Evolutionary conservation across 1,140 invertebrate species (phyloP), one percentile per base, ranked within the genome.

Genomic region (Drosophila azteca): DNA sequence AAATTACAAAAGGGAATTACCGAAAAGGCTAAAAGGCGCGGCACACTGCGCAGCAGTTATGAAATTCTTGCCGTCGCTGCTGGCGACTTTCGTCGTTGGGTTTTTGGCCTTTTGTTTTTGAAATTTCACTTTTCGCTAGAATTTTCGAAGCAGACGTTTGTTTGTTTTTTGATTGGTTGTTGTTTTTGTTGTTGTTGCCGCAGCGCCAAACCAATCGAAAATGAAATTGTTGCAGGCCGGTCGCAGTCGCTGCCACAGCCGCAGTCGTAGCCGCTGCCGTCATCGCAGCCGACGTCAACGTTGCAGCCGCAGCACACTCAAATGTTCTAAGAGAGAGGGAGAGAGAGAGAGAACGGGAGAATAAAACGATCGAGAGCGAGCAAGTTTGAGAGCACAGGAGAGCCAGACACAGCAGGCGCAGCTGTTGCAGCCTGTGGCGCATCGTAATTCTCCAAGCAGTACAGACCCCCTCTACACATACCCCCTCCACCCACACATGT

Each of bases 41-140:
- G 48, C 68, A 35, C 53, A 26, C 48, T 44, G 69, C 35, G 50
- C 52, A 53, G 70, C 49, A 62, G 61, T 74, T 74, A 74, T 74
- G 71, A 74, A 74, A 74, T 74, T 74, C 70, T 74, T 72, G 44
- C 50, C 50, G 26, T 9, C 54, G 26, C 22, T 20, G 46, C 43
- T 45, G 24, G 54, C n/a, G 15, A 2, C 54, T 45, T 22, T 15
- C 6, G 17, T 24, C 48, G 8, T 64, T 31, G 50, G 45, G 45
- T 43, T 50, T 51, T 73, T 55, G 29, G 50, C 9, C 61, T 50
- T 51, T 44, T 31, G 13, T 29, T n/a, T 65, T 31, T 57, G 17
- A 76, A 76, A 76, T 76, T 76, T 76, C 73, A 76, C 73, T 76
- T 76, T 76, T 76, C 72, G 46, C 52, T 61, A 62, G 72, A 76